Evolutionary conservation across 2,888 invertebrate genomes (phyloP), one percentile per base, ranked within the genome.

Genomic region (Scelioninae gen. 1): DNA sequence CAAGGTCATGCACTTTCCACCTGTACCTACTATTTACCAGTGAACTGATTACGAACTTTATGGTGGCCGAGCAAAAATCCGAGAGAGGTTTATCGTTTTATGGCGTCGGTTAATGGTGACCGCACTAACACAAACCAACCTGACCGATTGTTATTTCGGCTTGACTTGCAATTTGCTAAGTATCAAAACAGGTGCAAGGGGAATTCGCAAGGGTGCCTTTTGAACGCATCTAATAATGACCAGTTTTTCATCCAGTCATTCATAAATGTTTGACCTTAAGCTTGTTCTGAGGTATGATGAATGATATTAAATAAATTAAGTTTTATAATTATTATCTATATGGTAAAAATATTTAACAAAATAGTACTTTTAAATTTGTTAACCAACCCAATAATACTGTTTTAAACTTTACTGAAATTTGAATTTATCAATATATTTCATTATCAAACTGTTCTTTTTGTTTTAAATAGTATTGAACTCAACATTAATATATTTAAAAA

Each of bases 1-100:
- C 77, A 76, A 82, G 76, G 82, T 77, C 66, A 72, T 32, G 74
- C 65, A 58, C 69, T 81, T 81, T 72, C 72, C 58, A 72, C 55
- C 63, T 32, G 66, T 53, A 72, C 66, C 72, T 60, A 29, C 40
- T 53, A 77, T 82, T 82, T 77, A 77, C 60, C 66, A 8, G 51
- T 51, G 45, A 74, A 79, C 79, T 63, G 72, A 79, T 79, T 74
- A 62, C 23, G 65, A 79, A 72, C 68, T 72, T 76, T 71, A 76
- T 55, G 71, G 71, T 72, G 49, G 40, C 16, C n/a, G 66, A 63
- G 58, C 68, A 80, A 38, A 15, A 62, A 32, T 72, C 10, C 74
- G 13, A 34, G 60, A n/a, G n/a, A 53, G 65, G 68, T 77, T 82
- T 72, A 82, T 77, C 53, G 68, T 76, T 82, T 82, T 72, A 77